Conservation (phyloP, 1,140 invertebrate species). For the Neodiprion pinetum region DNA sequence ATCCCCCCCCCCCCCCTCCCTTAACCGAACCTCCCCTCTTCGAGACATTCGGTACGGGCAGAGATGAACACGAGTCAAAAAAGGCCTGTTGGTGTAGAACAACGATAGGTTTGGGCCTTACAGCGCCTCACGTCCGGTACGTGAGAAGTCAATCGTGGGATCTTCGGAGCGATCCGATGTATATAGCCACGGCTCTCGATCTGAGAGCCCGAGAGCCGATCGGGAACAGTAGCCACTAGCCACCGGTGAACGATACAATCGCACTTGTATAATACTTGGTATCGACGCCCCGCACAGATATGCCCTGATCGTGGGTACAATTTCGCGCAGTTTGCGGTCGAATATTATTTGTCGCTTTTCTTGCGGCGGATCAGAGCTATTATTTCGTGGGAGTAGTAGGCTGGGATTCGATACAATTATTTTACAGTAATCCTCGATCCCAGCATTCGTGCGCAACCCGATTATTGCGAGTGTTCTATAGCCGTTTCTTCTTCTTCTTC, state of each 20-base stretch:
- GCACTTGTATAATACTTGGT: neutral
- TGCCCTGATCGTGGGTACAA: conserved; percentile 43
- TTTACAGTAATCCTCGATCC: too few species aligned
- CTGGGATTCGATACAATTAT: neutral
- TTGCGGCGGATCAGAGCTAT: conserved; percentile 15
- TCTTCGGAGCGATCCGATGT: conserved; percentile 18
- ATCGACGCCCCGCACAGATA: conserved; percentile 18
- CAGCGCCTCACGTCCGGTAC: conserved; percentile 41
- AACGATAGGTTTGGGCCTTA: conserved; percentile 42
- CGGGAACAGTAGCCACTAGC: neutral
- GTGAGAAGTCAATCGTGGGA: conserved; percentile 45
- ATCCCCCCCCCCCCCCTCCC: too few species aligned
- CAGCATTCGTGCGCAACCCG: too few species aligned
- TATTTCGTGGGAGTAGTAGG: neutral
- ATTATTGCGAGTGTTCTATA: too few species aligned
- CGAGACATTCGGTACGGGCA: neutral
- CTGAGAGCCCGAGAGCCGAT: too few species aligned
- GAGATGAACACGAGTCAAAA: conserved; percentile 7
- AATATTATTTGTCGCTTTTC: conserved; percentile 52
- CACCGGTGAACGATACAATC: neutral
- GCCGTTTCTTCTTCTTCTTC: too few species aligned
- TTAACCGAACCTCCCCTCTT: too few species aligned
- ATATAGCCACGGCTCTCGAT: neutral
- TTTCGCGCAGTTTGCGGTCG: conserved; percentile 54
- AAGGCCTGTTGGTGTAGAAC: conserved; percentile 35